Evolutionary conservation across 2,113 vertebrate genomes (phyloP).

Genomic region (Lepus americanus): DNA sequence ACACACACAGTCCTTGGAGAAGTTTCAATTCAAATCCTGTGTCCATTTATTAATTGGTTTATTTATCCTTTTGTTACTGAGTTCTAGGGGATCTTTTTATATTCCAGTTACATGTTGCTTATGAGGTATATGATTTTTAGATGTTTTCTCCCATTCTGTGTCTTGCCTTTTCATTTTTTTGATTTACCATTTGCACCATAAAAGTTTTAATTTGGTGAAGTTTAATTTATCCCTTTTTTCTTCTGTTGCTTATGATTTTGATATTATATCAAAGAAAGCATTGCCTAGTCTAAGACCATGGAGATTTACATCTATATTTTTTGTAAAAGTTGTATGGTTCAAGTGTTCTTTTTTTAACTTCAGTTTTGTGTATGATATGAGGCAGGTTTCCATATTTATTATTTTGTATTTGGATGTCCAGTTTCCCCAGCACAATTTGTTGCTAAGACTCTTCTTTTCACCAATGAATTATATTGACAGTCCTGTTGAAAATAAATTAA

Average conservation of each 20-base stretch:
- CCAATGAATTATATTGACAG: not conserved
- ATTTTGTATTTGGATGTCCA: not conserved
- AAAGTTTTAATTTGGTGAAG: not conserved
- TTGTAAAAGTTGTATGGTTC: not conserved
- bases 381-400: not conserved
- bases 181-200: not conserved
- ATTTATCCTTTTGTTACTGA: constrained; percentile 16
- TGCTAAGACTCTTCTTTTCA: not conserved
- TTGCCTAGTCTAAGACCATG: not conserved
- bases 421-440: not conserved
- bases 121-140: not conserved
- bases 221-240: not conserved
- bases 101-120: not conserved
- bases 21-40: not conserved
- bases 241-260: not conserved
- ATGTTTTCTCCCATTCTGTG: not conserved
- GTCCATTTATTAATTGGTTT: not conserved
- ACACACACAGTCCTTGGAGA: not conserved
- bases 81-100: not conserved
- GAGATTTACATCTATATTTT: not conserved
- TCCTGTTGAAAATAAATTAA: not conserved
- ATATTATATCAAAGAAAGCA: not conserved
- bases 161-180: not conserved
- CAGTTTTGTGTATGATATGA: not conserved
- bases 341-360: not conserved